These are phyloP conservation scores for Podotricha telesiphe DNA, from an alignment of 2,888 invertebrate genomes.

Conservation along the genomic window DNA sequence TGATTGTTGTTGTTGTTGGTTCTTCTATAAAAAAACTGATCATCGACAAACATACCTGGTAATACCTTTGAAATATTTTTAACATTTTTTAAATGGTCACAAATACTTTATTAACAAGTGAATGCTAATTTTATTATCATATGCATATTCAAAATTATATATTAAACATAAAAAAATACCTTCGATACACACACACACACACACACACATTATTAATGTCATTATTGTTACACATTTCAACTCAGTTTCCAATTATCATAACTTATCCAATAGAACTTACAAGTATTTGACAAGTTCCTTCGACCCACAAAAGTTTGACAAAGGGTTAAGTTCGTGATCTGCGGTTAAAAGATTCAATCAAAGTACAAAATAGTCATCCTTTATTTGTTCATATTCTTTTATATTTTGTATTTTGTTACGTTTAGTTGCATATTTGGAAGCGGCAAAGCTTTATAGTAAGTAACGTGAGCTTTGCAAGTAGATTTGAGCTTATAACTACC, in stretches of 20 bases:
- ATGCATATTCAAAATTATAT: no score
- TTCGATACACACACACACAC: no score
- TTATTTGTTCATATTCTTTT: neutral
- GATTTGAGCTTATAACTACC: neutral
- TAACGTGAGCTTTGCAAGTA: neutral
- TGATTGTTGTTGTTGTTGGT: no score
- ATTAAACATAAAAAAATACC: no score
- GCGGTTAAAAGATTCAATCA: slow-evolving; percentile 21
- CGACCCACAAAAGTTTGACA: slow-evolving; percentile 14
- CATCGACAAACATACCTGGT: no score
- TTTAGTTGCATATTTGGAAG: neutral
- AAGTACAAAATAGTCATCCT: neutral
- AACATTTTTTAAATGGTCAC: no score
- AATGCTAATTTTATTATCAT: no score
- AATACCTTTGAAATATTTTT: no score
- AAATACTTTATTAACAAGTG: no score
- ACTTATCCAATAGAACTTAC: slow-evolving; percentile 17
- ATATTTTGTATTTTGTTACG: no score
- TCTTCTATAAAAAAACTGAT: no score
- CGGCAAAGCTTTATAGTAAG: neutral
- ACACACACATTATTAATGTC: neutral
- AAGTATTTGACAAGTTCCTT: slow-evolving; percentile 17
- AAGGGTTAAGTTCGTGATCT: neutral
- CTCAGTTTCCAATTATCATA: slow-evolving; percentile 6
- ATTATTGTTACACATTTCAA: neutral